Percentiles rank a stretch among this genome's conserved stretches.
Evolutionary conservation across 2,888 invertebrate genomes (phyloP).

Genomic region (Colostygia pectinataria): DNA sequence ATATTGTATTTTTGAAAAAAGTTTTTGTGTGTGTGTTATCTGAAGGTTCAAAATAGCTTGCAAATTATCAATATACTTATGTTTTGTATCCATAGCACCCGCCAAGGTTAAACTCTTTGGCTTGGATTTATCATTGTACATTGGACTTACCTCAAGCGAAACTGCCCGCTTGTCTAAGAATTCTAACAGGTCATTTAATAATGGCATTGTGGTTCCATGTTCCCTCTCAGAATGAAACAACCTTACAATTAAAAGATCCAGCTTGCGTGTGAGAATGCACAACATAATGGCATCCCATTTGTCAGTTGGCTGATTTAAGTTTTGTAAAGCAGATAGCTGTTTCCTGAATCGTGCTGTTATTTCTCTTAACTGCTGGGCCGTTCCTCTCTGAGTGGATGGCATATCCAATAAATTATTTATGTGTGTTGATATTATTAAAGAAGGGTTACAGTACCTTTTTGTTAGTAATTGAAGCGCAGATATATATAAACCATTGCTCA

Average conservation of each 20-base stretch:
- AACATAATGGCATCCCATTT: conserved; percentile 6
- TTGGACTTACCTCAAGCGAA: conserved; percentile 2
- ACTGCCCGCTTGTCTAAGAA: conserved; percentile 9
- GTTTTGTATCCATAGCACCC: neutral
- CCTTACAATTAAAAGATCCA: conserved; percentile 5
- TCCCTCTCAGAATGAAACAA: conserved; percentile 9
- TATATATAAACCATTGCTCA: neutral
- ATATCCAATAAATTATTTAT: conserved; percentile 1
- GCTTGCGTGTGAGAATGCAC: conserved; percentile 6
- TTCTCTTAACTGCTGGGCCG: conserved; percentile 1
- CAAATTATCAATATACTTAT: no score
- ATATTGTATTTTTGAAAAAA: no score
- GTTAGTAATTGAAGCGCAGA: neutral
- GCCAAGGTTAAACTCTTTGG: conserved; percentile 1
- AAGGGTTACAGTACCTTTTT: conserved; percentile 2
- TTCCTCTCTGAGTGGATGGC: conserved; percentile 3
- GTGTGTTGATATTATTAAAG: neutral
- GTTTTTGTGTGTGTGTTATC: no score
- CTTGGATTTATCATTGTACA: neutral
- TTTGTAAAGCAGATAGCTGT: conserved; percentile 1
- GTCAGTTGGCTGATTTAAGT: neutral
- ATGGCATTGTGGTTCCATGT: neutral
- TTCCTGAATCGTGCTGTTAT: neutral
- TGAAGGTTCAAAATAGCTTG: no score
- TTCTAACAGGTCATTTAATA: conserved; percentile 4